phyloP scores from a whole-genome alignment of 2,888 invertebrate genomes.

The Nomada goodeniana region DNA sequence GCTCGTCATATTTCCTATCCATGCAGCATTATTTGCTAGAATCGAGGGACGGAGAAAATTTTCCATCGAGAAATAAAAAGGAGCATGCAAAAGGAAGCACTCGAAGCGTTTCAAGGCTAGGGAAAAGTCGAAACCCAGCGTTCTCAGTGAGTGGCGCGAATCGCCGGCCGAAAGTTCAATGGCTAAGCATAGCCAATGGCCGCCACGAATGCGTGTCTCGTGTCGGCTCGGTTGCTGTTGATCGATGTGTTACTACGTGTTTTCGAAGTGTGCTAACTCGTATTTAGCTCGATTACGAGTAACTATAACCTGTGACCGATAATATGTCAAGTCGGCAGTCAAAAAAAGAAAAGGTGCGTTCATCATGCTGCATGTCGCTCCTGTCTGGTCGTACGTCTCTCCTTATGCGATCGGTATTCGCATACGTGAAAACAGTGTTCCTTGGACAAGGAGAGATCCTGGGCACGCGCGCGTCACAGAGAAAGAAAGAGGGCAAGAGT shows the following conservation, averaged over 20 bases:
- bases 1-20: neutral
- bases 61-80: neutral
- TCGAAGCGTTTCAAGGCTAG: slow-evolving; percentile 25
- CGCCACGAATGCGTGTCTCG: slow-evolving; percentile 69
- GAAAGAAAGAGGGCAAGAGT: slow-evolving; percentile 26
- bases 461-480: slow-evolving; percentile 45
- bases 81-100: neutral
- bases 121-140: slow-evolving; percentile 36
- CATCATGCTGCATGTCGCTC: slow-evolving; percentile 51
- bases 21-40: neutral
- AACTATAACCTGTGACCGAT: slow-evolving; percentile 23
- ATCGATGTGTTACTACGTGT: slow-evolving; percentile 60
- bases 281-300: slow-evolving; percentile 40
- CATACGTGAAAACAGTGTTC: slow-evolving; percentile 45
- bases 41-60: neutral
- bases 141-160: slow-evolving; percentile 53
- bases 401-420: slow-evolving; percentile 36
- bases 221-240: slow-evolving; percentile 70
- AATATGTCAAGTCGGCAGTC: slow-evolving; percentile 77
- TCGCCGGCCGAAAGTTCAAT: slow-evolving; percentile 56
- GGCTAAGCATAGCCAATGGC: slow-evolving; percentile 70
- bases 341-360: slow-evolving; percentile 82
- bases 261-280: slow-evolving; percentile 34
- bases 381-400: slow-evolving; percentile 37
- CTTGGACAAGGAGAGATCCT: slow-evolving; percentile 45